Evolutionary conservation across 2,888 invertebrate genomes (phyloP), one percentile per base, ranked within the genome.

Genomic region (Pyrrhia umbra): DNA sequence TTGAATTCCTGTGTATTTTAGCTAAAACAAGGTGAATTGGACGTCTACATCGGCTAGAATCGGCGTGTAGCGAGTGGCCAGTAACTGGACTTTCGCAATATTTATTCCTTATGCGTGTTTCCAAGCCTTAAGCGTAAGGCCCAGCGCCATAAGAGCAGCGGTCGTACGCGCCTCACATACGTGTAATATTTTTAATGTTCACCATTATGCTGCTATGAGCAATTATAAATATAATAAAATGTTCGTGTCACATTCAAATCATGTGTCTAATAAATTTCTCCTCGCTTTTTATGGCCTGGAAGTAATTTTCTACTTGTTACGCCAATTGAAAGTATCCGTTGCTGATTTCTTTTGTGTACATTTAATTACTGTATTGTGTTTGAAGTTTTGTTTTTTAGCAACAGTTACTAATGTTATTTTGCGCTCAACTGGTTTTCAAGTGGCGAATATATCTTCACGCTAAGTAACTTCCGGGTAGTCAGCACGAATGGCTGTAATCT

Each of bases 61-160:
- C 49, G 21, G 72, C 69, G 61, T 47, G 61, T 60, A 58, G 39
- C 60, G 49, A 69, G 66, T 80, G 65, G 88, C 85, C 87, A 85
- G 82, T 94, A 94, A 94, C 94, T 89, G 94, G 93, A 94, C 94
- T 94, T 93, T 93, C 89, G 90, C 89, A 94, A 94, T 95, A 90
- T 85, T 88, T 90, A 94, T 94, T 93, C 94, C 87, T 82, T 87
- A 85, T 82, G 91, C 92, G 94, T 94, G 88, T 86, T 85, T 85
- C 83, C 86, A 81, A 87, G 86, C 94, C 93, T 88, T 93, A 91
- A 89, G 90, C 85, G 93, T 90, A 84, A 87, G 86, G 82, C 84
- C 83, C 84, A 83, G 77, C 82, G 81, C 91, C 91, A 85, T 91
- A 91, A 81, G 76, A 81, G 86, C 75, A 77, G 81, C 85, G 82